Base-by-base conservation (phyloP, 2,113 vertebrate species). In the Xenopus tropicalis region DNA sequence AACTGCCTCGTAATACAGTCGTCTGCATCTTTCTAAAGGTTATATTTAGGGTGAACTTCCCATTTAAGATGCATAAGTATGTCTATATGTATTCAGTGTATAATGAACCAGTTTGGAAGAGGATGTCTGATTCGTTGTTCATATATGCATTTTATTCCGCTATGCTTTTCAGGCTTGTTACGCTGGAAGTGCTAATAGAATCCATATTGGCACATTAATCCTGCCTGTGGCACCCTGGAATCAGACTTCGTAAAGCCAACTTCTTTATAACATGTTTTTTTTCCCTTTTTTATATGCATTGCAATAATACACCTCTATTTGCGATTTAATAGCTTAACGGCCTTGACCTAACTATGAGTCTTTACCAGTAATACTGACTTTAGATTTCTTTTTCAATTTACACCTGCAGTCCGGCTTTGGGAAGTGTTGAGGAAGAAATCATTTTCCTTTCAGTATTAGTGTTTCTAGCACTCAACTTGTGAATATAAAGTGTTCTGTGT, bases 201-300 rank as follows among this genome's bases (percentile, higher is more conserved):
- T 62, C 65, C 51, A 69, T 69, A 74, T 25, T 61, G 56, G 44
- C 43, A n/a, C 64, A 68, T 67, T 74, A 74, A 61, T 74, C 67
- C 67, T 74, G 46, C 65, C 48, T 24, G n/a, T 56, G 52, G 22
- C 54, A 61, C 29, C n/a, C 22, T 9, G 14, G 43, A 61, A 68
- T 44, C 63, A 24, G 17, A 48, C 29, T 58, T 44, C 56, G 29
- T 44, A 20, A 57, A 72, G 52, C 17, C 29, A 42, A 48, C 56
- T 61, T 37, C 29, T 37, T 61, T 74, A 24, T 74, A 67, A 42
- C 65, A 69, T 62, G 66, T 76, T 63, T 75, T 20, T 66, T 64
- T 68, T n/a, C n/a, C n/a, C 29, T 75, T 69, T 66, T 66, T 76
- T 37, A 56, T 63, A 69, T 76, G 66, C 66, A 69, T 69, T 69